Evolutionary conservation across 2,888 invertebrate genomes (phyloP).

Genomic region (Philhelius pedissequus): DNA sequence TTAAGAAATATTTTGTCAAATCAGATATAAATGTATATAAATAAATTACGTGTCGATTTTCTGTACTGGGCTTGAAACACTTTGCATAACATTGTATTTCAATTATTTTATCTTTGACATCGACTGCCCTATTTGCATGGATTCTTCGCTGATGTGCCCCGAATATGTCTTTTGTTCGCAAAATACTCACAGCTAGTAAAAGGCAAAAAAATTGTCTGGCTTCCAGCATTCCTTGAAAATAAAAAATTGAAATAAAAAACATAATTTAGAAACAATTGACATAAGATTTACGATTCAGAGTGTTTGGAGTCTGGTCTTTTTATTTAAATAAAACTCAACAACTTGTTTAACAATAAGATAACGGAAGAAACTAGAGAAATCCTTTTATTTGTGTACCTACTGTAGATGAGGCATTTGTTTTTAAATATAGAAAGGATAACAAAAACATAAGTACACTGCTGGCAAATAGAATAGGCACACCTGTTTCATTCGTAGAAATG

Average conservation of each 20-base stretch:
- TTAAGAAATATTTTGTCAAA: neutral
- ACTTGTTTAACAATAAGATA: no score
- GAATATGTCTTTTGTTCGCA: slow-evolving; percentile 52
- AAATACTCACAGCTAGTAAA: slow-evolving; percentile 61
- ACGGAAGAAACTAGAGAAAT: no score
- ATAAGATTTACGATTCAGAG: neutral
- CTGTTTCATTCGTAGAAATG: no score
- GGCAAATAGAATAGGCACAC: no score
- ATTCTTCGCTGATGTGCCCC: slow-evolving; percentile 68
- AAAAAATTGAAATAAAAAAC: neutral
- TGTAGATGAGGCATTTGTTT: no score
- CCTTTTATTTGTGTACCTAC: no score
- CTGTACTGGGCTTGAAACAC: slow-evolving; percentile 70
- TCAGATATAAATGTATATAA: neutral
- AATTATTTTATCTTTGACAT: slow-evolving; percentile 76
- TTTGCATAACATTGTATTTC: slow-evolving; percentile 76
- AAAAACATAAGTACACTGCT: no score
- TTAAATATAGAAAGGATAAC: no score
- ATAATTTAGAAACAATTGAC: neutral
- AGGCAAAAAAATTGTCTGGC: slow-evolving; percentile 61
- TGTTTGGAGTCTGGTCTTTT: neutral
- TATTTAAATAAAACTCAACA: neutral
- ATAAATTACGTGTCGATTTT: slow-evolving; percentile 39
- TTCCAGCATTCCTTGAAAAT: slow-evolving; percentile 66
- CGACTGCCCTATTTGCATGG: slow-evolving; percentile 68